These are phyloP conservation scores for Leptopilina drosophilae DNA, from an alignment of 2,888 invertebrate species.

Conservation along the genomic window DNA sequence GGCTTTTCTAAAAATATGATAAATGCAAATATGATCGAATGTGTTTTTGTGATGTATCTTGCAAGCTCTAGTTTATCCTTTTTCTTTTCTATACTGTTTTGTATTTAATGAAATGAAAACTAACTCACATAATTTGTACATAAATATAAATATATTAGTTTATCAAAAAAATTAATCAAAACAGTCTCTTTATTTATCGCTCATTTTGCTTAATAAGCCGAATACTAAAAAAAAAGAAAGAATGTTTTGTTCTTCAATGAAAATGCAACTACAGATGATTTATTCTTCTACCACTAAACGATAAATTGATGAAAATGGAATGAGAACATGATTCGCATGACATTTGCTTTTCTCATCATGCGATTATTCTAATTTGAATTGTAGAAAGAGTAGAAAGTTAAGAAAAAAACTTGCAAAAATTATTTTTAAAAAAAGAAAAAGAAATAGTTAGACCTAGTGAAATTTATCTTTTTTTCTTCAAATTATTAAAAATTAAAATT, in stretches of 20 bases:
- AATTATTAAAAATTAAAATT: too few relatives aligned
- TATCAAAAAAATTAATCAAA: too few relatives aligned
- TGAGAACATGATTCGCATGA: slow-evolving; percentile 28
- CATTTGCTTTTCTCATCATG: slow-evolving; percentile 18
- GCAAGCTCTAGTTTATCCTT: slow-evolving; percentile 45
- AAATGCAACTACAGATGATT: slow-evolving; percentile 13
- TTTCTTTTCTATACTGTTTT: slow-evolving; percentile 25
- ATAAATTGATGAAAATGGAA: slow-evolving; percentile 32
- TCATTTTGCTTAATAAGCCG: not conserved
- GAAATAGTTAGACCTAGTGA: not conserved
- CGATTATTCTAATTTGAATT: slow-evolving; percentile 3
- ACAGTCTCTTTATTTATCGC: too few relatives aligned
- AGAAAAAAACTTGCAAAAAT: not conserved
- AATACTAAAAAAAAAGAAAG: not conserved
- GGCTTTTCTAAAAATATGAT: slow-evolving; percentile 77
- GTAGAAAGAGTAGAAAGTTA: not conserved
- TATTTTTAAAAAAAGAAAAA: not conserved
- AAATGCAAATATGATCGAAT: slow-evolving; percentile 67
- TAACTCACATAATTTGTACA: not conserved
- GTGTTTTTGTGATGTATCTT: slow-evolving; percentile 55
- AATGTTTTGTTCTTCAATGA: slow-evolving; percentile 1
- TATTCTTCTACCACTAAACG: slow-evolving; percentile 2
- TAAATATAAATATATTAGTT: too few relatives aligned
- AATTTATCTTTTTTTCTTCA: too few relatives aligned
- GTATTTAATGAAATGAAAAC: slow-evolving; percentile 19